Evolutionary conservation across 2,888 invertebrate genomes (phyloP), one percentile per base, ranked within the genome.

Genomic region (Conchocele bisecta): DNA sequence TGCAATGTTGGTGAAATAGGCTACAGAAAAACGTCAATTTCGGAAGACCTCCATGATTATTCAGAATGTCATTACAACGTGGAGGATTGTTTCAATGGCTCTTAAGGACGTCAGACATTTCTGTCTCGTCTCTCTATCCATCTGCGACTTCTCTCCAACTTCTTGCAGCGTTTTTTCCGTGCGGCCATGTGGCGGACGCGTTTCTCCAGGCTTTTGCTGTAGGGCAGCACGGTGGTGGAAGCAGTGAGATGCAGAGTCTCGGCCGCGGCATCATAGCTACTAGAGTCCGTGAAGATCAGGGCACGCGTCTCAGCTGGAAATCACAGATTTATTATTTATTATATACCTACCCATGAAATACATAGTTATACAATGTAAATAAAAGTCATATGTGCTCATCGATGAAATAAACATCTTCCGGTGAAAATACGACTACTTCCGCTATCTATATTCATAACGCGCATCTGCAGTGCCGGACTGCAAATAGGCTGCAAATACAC

Each of bases 231-330:
- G 2, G 57, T 64, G 11, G 50, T 59, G 7, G 26, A 31, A n/a
- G 28, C 33, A 6, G 50, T 35, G 20, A 75, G 26, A 0, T 28
- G 31, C 9, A 75, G 48, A 9, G 26, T 11, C 17, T 61, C 51
- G 3, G 35, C 37, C 0, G 35, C 29, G 1, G 20, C 22, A 7
- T 57, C 26, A n/a, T 44, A 33, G 13, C n/a, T 28, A 3, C 11
- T 11, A 1, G 17, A 17, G 2, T 11, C 17, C n/a, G 63, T 50
- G 48, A 75, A 50, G 24, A 75, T 67, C 20, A 75, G 33, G 11
- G 57, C 71, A 33, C 41, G 59, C 11, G 28, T 11, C 33, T 75
- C 75, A 70, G 54, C 42, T n/a, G n/a, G n/a, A n/a, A n/a, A n/a
- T n/a, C n/a, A n/a, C n/a, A n/a, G n/a, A n/a, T n/a, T n/a, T n/a